phyloP scores from a whole-genome alignment of 2,888 invertebrate genomes.

The Gnatocerus cornutus region DNA sequence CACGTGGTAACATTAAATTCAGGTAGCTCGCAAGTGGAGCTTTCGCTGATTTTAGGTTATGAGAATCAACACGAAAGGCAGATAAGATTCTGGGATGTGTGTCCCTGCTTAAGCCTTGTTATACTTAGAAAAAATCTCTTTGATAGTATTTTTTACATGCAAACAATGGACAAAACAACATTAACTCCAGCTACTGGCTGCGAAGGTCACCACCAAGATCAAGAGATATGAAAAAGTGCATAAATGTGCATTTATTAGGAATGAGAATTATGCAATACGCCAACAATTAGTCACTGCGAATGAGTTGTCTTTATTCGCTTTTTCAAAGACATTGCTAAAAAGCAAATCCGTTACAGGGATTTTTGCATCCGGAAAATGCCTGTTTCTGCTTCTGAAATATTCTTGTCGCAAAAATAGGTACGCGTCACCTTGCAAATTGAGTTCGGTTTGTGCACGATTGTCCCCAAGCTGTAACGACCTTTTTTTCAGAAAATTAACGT shows the following conservation, averaged over 20 bases:
- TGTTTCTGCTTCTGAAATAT: slow-evolving; percentile 5
- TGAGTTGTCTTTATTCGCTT: slow-evolving; percentile 16
- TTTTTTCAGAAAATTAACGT: slow-evolving; percentile 58
- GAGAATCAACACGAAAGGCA: slow-evolving; percentile 27
- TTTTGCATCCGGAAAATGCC: too few species aligned
- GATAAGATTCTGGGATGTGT: slow-evolving; percentile 35
- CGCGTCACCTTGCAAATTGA: background rate
- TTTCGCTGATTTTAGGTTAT: slow-evolving; percentile 24
- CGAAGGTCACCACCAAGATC: slow-evolving; percentile 63
- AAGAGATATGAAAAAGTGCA: slow-evolving; percentile 63
- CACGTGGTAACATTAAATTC: background rate
- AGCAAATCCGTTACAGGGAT: slow-evolving; percentile 8
- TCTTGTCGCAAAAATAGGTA: slow-evolving; percentile 6
- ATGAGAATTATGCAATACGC: slow-evolving; percentile 61
- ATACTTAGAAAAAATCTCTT: slow-evolving; percentile 31
- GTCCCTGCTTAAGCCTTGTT: slow-evolving; percentile 38
- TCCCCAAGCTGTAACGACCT: slow-evolving; percentile 39
- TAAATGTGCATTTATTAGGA: slow-evolving; percentile 63
- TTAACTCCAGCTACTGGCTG: slow-evolving; percentile 59
- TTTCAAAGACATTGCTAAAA: slow-evolving; percentile 7
- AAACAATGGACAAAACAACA: slow-evolving; percentile 60
- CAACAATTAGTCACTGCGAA: slow-evolving; percentile 59
- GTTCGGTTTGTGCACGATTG: too few species aligned
- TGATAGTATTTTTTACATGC: slow-evolving; percentile 42
- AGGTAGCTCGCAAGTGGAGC: background rate